Conservation (phyloP, 1,140 invertebrate species). For the Heliconius nattereri region DNA sequence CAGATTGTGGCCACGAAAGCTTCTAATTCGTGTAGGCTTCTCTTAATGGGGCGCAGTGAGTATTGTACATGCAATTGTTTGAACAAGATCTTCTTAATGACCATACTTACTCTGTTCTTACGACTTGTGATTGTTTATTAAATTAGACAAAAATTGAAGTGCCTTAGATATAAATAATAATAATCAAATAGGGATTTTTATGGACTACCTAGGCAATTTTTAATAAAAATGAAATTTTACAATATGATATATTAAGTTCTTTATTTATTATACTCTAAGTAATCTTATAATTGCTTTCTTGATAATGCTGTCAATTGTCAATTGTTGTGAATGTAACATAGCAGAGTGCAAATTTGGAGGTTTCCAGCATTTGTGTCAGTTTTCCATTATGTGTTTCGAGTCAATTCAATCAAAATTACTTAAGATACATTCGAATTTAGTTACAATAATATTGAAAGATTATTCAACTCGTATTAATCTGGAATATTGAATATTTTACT, state of each 20-base stretch:
- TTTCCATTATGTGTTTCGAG: too few species aligned
- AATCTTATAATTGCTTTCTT: too few species aligned
- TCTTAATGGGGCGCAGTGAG: slow-evolving; percentile 65
- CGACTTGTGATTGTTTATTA: slow-evolving; percentile 32
- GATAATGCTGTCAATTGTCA: too few species aligned
- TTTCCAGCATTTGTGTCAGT: too few species aligned
- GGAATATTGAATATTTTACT: background rate
- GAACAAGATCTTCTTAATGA: slow-evolving; percentile 41
- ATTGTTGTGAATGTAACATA: too few species aligned
- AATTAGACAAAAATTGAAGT: slow-evolving; percentile 21
- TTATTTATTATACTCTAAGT: too few species aligned
- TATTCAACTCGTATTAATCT: background rate
- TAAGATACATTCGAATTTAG: background rate
- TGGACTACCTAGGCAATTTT: too few species aligned
- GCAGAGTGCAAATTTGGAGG: too few species aligned
- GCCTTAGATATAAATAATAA: too few species aligned
- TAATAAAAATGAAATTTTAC: background rate
- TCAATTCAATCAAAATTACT: background rate
- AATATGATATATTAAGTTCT: too few species aligned
- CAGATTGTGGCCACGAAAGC: slow-evolving; percentile 35
- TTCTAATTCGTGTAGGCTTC: slow-evolving; percentile 62
- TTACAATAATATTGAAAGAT: background rate
- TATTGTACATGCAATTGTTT: slow-evolving; percentile 63
- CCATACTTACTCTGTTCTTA: slow-evolving; percentile 51
- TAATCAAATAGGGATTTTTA: too few species aligned